Conservation (phyloP, 30 jellyfish, hydroid and myxozoan genomes). For the Clytia hemisphaerica region DNA sequence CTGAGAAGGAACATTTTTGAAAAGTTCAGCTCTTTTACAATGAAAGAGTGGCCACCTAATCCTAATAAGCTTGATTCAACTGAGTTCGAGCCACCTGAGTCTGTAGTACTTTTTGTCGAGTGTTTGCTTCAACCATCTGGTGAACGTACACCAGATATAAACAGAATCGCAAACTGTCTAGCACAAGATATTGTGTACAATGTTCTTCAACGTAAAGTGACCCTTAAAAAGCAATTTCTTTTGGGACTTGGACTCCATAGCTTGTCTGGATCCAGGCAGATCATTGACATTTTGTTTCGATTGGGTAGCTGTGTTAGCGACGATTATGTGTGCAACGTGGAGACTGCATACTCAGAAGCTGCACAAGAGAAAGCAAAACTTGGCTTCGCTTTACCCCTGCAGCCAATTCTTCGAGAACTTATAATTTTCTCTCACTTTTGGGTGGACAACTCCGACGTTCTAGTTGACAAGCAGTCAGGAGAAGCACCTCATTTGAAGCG, state of each 20-base stretch:
- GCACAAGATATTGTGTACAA: not conserved
- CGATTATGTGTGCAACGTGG: not conserved
- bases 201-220: not conserved
- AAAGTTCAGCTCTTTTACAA: not conserved
- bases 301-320: not conserved
- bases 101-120: too few relatives aligned
- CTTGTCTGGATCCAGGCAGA: not conserved
- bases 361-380: not conserved
- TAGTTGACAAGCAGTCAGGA: not conserved
- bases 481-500: too few relatives aligned
- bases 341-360: not conserved
- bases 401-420: not conserved
- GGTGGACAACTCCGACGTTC: not conserved
- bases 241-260: not conserved
- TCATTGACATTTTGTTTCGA: not conserved
- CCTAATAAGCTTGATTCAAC: too few relatives aligned
- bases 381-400: not conserved
- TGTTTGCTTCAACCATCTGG: too few relatives aligned
- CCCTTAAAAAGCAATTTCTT: not conserved
- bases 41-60: not conserved
- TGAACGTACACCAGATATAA: not conserved
- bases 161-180: not conserved
- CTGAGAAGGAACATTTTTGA: not conserved
- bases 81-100: too few relatives aligned
- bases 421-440: not conserved